Evolutionary conservation across 2,888 invertebrate species (phyloP), one percentile per base, ranked within the genome.

Genomic region (Rhogogaster chlorosoma): DNA sequence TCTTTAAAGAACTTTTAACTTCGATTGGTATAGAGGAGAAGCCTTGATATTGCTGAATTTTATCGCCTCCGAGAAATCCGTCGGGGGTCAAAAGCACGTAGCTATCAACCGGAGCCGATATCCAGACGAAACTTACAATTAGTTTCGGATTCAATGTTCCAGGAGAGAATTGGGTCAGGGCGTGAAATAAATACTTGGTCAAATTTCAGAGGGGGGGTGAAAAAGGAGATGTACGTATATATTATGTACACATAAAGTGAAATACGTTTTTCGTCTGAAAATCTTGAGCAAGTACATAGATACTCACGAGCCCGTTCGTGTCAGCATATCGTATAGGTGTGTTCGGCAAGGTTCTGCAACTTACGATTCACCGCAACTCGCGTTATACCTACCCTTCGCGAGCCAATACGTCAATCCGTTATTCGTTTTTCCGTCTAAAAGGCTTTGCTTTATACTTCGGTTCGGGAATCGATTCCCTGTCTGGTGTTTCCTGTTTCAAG

Each of bases 371-470:
- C 53, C 53, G 32, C 53, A 53, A 77, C 77, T 10, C 77, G 53
- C 45, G 10, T 26, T 22, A 42, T 12, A 22, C 42, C n/a, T 29
- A 29, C 53, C 77, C 53, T 73, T 12, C 15, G 77, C n/a, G 49
- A 49, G 53, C 77, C 77, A 29, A 77, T 77, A 53, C 77, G 77
- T 77, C 77, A 77, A 77, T 77, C 77, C 32, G 26, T 77, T 77
- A 77, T 53, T 77, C 45, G 49, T 77, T 49, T 73, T 42, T 73
- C 42, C 73, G 26, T 73, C 73, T 42, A 38, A 73, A 73, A 38
- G 73, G 73, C 73, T 73, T 73, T 42, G 42, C 42, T 73, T 26
- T 73, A 38, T 73, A 42, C 73, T 73, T 73, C 73, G 73, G 73
- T 73, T 73, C 12, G 38, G 22, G 38, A 12, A 73, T 73, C 73